phyloP scores from a whole-genome alignment of 2,888 invertebrate species.

The Mechanitis mazaeus region DNA sequence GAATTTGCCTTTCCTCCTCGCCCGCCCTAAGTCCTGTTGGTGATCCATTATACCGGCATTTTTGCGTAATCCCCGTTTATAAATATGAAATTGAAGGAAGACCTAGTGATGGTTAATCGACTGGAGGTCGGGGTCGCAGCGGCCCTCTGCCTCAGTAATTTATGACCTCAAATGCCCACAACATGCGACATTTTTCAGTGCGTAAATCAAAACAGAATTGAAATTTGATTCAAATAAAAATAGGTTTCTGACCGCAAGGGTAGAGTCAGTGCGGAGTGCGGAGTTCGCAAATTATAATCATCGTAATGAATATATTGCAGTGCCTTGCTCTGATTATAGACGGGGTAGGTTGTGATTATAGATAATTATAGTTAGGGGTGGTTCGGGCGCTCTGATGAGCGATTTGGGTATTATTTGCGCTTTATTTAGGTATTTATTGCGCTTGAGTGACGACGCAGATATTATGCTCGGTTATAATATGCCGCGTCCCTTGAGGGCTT shows the following conservation, averaged over 20 bases:
- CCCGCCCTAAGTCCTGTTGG: slow-evolving; percentile 70
- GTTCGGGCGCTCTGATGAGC: slow-evolving; percentile 66
- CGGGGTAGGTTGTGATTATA: slow-evolving; percentile 43
- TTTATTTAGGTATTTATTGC: slow-evolving; percentile 81
- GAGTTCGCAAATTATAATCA: slow-evolving; percentile 40
- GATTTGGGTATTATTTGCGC: slow-evolving; percentile 82
- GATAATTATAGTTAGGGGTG: slow-evolving; percentile 71
- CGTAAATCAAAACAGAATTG: slow-evolving; percentile 26
- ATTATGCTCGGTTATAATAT: slow-evolving; percentile 62
- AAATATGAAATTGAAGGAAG: slow-evolving; percentile 77
- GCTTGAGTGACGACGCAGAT: slow-evolving; percentile 76
- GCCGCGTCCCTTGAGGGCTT: slow-evolving; percentile 57
- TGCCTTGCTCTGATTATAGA: slow-evolving; percentile 53
- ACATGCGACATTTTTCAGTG: slow-evolving; percentile 23
- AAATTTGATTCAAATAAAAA: slow-evolving; percentile 27
- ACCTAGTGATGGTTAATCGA: slow-evolving; percentile 75
- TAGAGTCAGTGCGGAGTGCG: slow-evolving; percentile 30
- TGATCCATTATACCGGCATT: slow-evolving; percentile 76
- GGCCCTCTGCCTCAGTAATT: slow-evolving; percentile 59
- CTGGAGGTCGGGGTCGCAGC: slow-evolving; percentile 71
- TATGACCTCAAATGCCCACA: slow-evolving; percentile 46
- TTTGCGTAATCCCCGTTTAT: slow-evolving; percentile 77
- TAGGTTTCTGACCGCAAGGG: slow-evolving; percentile 29
- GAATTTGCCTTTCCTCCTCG: slow-evolving; percentile 67
- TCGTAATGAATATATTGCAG: slow-evolving; percentile 42